Conservation (phyloP, 2,797 vertebrate species). For the Lindbergichthys nudifrons region DNA sequence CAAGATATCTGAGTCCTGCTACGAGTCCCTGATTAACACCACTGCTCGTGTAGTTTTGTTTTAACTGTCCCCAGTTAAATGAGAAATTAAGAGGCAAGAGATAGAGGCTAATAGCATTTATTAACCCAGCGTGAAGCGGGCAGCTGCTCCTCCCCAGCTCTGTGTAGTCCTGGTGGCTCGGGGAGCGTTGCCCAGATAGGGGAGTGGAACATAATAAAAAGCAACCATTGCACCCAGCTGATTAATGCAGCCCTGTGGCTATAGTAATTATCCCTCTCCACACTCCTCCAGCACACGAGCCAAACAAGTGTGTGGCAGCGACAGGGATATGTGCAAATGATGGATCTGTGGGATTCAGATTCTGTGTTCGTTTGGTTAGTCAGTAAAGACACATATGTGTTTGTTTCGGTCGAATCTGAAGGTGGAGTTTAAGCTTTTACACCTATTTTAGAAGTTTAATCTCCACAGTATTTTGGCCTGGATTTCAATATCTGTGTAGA, state of each 20-base stretch:
- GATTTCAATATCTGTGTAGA: background rate
- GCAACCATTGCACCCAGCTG: slow-evolving; percentile 92
- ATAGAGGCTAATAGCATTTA: slow-evolving; percentile 83
- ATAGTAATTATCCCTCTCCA: slow-evolving; percentile 93
- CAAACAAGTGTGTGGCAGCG: slow-evolving; percentile 67
- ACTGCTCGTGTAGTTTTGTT: slow-evolving; percentile 62
- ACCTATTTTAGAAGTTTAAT: slow-evolving; percentile 13
- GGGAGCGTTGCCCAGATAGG: slow-evolving; percentile 75
- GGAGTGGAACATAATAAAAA: slow-evolving; percentile 85
- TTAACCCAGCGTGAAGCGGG: slow-evolving; percentile 78
- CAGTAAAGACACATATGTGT: slow-evolving; percentile 35
- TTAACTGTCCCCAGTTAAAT: slow-evolving; percentile 74
- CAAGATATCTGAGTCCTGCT: slow-evolving; percentile 60
- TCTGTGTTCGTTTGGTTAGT: slow-evolving; percentile 29
- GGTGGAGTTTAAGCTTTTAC: slow-evolving; percentile 22
- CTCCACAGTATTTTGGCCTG: background rate
- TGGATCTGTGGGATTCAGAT: slow-evolving; percentile 48
- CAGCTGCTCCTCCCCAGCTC: slow-evolving; percentile 55
- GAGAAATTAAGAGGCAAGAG: slow-evolving; percentile 80
- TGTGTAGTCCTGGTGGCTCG: slow-evolving; percentile 53
- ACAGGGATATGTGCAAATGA: slow-evolving; percentile 59
- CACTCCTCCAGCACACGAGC: slow-evolving; percentile 83
- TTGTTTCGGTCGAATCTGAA: background rate
- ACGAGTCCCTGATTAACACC: slow-evolving; percentile 76
- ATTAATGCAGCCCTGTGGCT: slow-evolving; percentile 93